Base-by-base conservation (phyloP, 30 jellyfish, hydroid and myxozoan species). In the Cassiopea andromeda region DNA sequence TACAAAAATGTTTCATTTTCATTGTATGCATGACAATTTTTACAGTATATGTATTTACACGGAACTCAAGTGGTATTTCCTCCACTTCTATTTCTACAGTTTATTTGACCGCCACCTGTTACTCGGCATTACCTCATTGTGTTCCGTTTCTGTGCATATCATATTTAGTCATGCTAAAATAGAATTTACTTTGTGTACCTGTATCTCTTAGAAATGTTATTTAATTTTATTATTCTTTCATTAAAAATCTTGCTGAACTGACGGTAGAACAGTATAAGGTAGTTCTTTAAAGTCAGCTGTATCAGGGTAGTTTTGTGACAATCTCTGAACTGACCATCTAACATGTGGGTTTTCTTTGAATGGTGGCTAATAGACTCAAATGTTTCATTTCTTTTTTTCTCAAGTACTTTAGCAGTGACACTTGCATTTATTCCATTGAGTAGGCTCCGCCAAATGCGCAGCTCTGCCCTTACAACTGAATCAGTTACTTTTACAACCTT, bases 361-460 rank as follows among this genome's bases (percentile, higher is more conserved):
- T 86, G 94, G 6, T 16, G 27, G 27, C 50, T 43, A 44, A 84
- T 43, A 44, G 88, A 75, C 17, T 7, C 9, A 70, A 86, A 86
- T 50, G 83, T 60, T 58, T 44, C 19, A 66, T 48, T 74, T 50
- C 49, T 86, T 3, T 73, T 86, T 49, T 75, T 38, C 54, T 54
- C 50, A 67, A 75, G 82, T 16, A 75, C 71, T 60, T 64, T 16
- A 6, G 69, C 12, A 14, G 60, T 58, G 74, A 58, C 27, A 27
- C 38, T 27, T 27, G 38, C 38, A 27, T 27, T 27, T 27, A 27
- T 27, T 27, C 38, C 38, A 27, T 27, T 27, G 0, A 27, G 38
- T 27, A 27, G 38, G 38, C 38, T 27, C 38, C 38, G 38, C 38
- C 38, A 27, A 27, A 27, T 27, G 38, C 38, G 0, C 38, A 27